Evolutionary conservation across 2,888 invertebrate species (phyloP).

Genomic region (Gari tellinella): DNA sequence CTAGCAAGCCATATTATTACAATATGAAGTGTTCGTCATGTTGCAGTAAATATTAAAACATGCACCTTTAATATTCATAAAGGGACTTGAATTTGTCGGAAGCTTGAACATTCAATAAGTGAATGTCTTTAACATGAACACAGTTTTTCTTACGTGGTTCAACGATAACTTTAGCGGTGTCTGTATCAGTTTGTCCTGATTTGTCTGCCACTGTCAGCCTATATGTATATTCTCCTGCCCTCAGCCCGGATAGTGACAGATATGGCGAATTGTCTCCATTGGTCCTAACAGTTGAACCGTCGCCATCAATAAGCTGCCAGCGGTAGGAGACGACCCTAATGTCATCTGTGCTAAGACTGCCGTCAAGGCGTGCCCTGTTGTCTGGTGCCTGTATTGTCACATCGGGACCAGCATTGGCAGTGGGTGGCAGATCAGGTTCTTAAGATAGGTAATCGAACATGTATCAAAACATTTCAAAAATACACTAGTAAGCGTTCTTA

Average conservation of each 20-base stretch:
- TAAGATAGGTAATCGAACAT: too few species aligned
- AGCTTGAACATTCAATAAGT: too few species aligned
- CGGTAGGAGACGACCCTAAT: constrained; percentile 92
- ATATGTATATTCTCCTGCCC: constrained; percentile 85
- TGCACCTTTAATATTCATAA: too few species aligned
- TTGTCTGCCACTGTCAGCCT: constrained; percentile 95
- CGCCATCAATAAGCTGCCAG: constrained; percentile 87
- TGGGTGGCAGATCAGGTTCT: constrained; percentile 95
- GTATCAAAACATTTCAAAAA: too few species aligned
- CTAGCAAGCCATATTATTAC: too few species aligned
- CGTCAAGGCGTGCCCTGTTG: constrained; percentile 92
- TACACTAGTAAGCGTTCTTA: too few species aligned
- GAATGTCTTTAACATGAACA: too few species aligned
- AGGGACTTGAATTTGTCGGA: too few species aligned
- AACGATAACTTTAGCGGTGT: constrained; percentile 93
- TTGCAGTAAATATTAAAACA: too few species aligned
- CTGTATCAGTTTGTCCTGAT: constrained; percentile 93
- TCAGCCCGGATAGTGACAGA: constrained; percentile 16
- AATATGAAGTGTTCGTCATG: too few species aligned
- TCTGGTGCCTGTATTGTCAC: constrained; percentile 91
- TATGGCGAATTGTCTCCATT: constrained; percentile 4
- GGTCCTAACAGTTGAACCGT: constrained; percentile 3
- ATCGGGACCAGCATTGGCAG: constrained; percentile 95
- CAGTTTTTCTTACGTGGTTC: constrained; percentile 86
- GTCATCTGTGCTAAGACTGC: constrained; percentile 93